Evolutionary conservation across 30 jellyfish, hydroid and myxozoan species (phyloP).

Genomic region (Euphysa ruthae): DNA sequence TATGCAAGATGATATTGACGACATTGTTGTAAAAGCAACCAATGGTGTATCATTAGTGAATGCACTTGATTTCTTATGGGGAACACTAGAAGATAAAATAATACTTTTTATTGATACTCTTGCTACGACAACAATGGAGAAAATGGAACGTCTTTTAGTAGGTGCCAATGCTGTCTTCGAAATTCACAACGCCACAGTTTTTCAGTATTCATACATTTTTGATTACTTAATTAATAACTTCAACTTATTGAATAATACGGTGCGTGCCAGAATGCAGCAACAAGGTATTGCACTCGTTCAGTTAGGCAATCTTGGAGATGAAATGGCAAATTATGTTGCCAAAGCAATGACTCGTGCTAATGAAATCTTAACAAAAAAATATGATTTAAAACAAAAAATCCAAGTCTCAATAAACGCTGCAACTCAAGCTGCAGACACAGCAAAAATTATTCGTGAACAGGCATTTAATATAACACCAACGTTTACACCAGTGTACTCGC

Average conservation of each 20-base stretch:
- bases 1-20: conserved; percentile 5
- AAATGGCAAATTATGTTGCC: conserved; percentile 42
- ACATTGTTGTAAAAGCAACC: conserved; percentile 38
- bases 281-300: conserved; percentile 68
- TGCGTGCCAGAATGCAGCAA: conserved; percentile 48
- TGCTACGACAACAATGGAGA: conserved; percentile 17
- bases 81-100: conserved; percentile 29
- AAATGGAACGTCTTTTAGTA: conserved; percentile 19
- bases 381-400: conserved; percentile 43
- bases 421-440: conserved; percentile 54
- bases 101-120: conserved; percentile 29
- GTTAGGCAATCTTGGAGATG: conserved; percentile 41
- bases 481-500: conserved; percentile 31
- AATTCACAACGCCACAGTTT: conserved; percentile 57
- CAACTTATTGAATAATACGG: conserved; percentile 40
- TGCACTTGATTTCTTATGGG: conserved; percentile 54
- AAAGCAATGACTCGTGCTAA: conserved; percentile 29
- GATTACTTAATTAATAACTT: conserved; percentile 29
- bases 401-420: conserved; percentile 64
- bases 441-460: conserved; percentile 21
- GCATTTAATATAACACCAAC: conserved; percentile 43
- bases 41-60: conserved; percentile 32
- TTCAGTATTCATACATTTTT: conserved; percentile 43
- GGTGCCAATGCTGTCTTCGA: conserved; percentile 22
- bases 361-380: conserved; percentile 25